Evolutionary conservation across 1,140 invertebrate genomes (phyloP).

Genomic region (Physella acuta): DNA sequence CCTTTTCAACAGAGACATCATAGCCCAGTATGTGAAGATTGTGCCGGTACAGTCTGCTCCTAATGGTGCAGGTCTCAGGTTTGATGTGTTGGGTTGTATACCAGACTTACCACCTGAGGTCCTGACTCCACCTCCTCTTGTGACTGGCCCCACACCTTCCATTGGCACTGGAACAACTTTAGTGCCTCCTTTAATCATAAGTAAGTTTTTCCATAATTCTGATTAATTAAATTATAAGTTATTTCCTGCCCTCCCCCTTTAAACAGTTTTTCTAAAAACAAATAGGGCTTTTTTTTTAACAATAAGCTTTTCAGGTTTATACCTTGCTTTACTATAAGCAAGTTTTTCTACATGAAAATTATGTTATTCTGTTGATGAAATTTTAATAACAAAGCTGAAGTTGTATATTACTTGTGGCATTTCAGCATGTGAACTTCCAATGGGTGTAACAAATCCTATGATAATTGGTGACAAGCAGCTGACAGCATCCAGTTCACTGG

Average conservation of each 20-base stretch:
- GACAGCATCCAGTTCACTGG: no score
- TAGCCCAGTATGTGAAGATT: conserved; percentile 39
- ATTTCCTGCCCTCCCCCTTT: neutral
- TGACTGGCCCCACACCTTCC: neutral
- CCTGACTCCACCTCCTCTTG: neutral
- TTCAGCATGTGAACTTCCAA: conserved; percentile 44
- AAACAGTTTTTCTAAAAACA: neutral
- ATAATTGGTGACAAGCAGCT: conserved; percentile 36
- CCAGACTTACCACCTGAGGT: conserved; percentile 20
- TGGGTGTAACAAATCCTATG: conserved; percentile 39
- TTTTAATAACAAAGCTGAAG: no score
- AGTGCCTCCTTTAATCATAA: neutral
- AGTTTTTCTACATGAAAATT: no score
- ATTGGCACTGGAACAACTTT: neutral
- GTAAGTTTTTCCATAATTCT: no score
- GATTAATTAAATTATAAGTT: neutral
- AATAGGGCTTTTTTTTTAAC: neutral
- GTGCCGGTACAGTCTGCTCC: conserved; percentile 18
- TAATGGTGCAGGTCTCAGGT: conserved; percentile 30
- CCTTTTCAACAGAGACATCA: conserved; percentile 41
- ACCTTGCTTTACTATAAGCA: no score
- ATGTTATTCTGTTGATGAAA: no score
- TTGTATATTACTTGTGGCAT: neutral
- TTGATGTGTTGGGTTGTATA: conserved; percentile 40
- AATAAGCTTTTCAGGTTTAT: no score